These are phyloP conservation scores for Parauchenoglanis punctatus DNA, from an alignment of 2,797 vertebrate species.

Conservation along the genomic window DNA sequence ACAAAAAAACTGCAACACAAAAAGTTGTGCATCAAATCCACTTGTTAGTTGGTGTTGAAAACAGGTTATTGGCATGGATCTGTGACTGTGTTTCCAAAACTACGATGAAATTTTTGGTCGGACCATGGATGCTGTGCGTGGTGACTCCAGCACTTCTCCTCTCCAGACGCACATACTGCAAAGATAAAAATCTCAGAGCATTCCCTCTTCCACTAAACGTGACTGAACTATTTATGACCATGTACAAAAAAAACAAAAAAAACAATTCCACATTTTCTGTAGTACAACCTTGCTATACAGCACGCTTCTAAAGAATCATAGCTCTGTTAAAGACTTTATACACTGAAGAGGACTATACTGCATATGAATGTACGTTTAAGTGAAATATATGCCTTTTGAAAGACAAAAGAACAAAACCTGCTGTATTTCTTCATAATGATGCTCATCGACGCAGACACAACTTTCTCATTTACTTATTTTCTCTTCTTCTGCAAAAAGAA, in stretches of 20 bases:
- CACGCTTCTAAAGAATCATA: conserved; percentile 73
- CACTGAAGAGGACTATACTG: conserved; percentile 83
- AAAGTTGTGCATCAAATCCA: background rate
- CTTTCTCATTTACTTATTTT: background rate
- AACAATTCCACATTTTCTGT: conserved; percentile 70
- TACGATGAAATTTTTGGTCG: conserved; percentile 41
- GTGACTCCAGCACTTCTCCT: conserved; percentile 79
- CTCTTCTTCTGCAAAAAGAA: background rate
- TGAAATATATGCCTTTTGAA: conserved; percentile 80
- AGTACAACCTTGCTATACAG: conserved; percentile 68
- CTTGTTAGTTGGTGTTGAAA: background rate
- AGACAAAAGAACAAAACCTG: conserved; percentile 59
- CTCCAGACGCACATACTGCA: conserved; percentile 76
- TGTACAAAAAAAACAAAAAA: conserved; percentile 58
- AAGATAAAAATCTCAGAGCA: conserved; percentile 49
- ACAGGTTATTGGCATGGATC: conserved; percentile 12
- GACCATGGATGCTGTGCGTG: conserved; percentile 69
- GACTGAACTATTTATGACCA: conserved; percentile 68
- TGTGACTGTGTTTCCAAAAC: conserved; percentile 21
- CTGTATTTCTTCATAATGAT: conserved; percentile 56
- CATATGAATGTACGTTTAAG: conserved; percentile 82
- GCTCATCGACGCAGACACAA: background rate
- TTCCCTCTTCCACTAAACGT: conserved; percentile 66
- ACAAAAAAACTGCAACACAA: background rate
- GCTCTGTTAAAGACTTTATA: conserved; percentile 79